Conservation (phyloP, 2,797 vertebrate species). For the Numenius phaeopus region DNA sequence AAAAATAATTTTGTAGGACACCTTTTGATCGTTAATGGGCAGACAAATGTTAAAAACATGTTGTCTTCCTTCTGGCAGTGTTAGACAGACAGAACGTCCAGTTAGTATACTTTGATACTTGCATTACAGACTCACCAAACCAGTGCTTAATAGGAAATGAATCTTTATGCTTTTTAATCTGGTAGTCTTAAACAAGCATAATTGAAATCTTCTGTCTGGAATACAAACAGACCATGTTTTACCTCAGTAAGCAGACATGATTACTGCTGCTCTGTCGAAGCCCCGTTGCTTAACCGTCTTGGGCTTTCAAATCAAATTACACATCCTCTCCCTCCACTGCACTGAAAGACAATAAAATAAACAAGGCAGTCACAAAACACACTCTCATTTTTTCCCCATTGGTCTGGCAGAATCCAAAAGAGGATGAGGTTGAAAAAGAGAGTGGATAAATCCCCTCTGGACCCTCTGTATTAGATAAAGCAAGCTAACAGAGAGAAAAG, state of each 20-base stretch:
- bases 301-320: slow-evolving; percentile 62
- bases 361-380: slow-evolving; percentile 21
- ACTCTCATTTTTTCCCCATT: not conserved
- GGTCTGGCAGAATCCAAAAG: slow-evolving; percentile 43
- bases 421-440: slow-evolving; percentile 36
- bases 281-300: slow-evolving; percentile 40
- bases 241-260: slow-evolving; percentile 46
- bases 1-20: not conserved
- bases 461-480: slow-evolving; percentile 63
- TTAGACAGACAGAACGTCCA: not conserved
- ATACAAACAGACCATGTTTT: slow-evolving; percentile 54
- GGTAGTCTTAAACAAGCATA: slow-evolving; percentile 59
- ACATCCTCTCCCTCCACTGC: slow-evolving; percentile 6
- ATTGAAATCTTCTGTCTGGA: slow-evolving; percentile 67
- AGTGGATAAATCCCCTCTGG: slow-evolving; percentile 37
- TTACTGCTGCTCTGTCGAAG: slow-evolving; percentile 31
- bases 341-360: slow-evolving; percentile 44
- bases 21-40: not conserved
- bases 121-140: not conserved
- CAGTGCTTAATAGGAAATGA: slow-evolving; percentile 4
- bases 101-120: not conserved
- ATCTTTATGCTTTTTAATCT: slow-evolving; percentile 53
- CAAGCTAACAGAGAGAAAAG: slow-evolving; percentile 43
- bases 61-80: not conserved
- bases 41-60: not conserved